Base-by-base conservation (phyloP, 2,888 invertebrate genomes). In the Eurytoma adleriae region DNA sequence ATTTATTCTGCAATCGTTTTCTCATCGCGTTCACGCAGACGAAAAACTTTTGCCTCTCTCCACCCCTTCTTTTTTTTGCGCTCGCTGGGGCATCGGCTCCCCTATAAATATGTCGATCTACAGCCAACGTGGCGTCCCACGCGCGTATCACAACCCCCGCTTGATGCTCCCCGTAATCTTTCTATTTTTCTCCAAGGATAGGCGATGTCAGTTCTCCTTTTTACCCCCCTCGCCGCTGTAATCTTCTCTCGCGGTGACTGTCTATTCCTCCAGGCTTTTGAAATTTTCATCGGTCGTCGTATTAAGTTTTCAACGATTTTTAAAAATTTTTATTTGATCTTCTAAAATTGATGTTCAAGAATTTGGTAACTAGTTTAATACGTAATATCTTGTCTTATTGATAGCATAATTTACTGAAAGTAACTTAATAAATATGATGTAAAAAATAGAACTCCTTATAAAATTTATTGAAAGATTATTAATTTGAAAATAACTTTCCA, bases 131-230 rank as follows among this genome's bases (percentile, higher is more conserved):
- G 24, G 10, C n/a, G 52, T 30, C 48, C 7, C 16, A 57, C 30
- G 24, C 62, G 73, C 57, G 74, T 67, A 67, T 74, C 67, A 74
- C 57, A 67, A 24, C 24, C 57, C 64, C 12, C 3, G 57, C 57
- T 24, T 66, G 74, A 74, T 75, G 66, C 27, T 48, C 74, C 10
- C 50, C 67, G 68, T 68, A 76, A 76, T 76, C 61, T 69, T 76
- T 76, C 75, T 69, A 76, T 69, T 69, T 76, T 61, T 68, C 59
- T 59, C 59, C 18, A 4, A 13, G 14, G 40, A 24, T 57, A 40
- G n/a, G 24, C 74, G n/a, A 18, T 48, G 18, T 54, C 73, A 54
- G 48, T 74, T 13, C 48, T 30, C 48, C 56, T 66, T 74, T 74
- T 48, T 18, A 64, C 56, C 12, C 18, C 13, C 40, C 20, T 48